Conservation (phyloP, 2,113 vertebrate genomes). For the Menura novaehollandiae region DNA sequence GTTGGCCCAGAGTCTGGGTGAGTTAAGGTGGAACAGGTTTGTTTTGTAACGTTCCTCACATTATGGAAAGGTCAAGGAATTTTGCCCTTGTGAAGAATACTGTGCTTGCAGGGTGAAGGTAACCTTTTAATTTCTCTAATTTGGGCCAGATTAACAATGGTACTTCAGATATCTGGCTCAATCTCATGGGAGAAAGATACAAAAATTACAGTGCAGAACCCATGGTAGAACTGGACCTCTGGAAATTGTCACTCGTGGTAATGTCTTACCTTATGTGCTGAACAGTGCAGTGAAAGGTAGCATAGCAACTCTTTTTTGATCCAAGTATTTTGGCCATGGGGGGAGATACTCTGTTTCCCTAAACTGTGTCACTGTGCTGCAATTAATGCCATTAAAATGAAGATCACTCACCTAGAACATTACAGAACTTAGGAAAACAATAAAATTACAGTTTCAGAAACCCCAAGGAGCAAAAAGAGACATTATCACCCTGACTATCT, state of each 20-base stretch:
- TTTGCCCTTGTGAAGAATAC: neutral
- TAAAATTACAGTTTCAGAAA: neutral
- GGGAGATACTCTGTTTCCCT: neutral
- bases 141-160: neutral
- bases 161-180: neutral
- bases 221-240: neutral
- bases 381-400: neutral
- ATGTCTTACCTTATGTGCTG: neutral
- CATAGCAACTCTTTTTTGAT: neutral
- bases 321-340: neutral
- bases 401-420: neutral
- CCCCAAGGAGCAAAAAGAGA: neutral
- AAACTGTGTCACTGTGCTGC: neutral
- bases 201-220: neutral
- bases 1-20: neutral
- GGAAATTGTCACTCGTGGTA: neutral
- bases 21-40: neutral
- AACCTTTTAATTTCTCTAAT: neutral
- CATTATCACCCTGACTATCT: neutral
- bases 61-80: neutral
- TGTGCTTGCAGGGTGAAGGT: neutral
- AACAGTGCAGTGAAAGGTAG: neutral
- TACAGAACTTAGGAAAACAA: neutral
- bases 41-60: neutral
- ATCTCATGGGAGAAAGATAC: neutral